Evolutionary conservation across 2,888 invertebrate species (phyloP).

Genomic region (Drosophila engyochracea): DNA sequence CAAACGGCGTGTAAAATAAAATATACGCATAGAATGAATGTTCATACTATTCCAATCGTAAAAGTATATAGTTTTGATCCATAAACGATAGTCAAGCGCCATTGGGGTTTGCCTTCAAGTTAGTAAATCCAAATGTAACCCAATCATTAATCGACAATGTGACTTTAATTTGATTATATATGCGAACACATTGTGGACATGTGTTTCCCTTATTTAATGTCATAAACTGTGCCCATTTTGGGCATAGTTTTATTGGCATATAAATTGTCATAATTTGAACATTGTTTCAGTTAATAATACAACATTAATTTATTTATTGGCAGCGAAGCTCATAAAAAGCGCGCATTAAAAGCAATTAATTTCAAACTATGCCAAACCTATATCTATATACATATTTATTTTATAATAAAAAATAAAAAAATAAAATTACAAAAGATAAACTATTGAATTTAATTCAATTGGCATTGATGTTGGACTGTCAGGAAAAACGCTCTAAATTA

Average conservation of each 20-base stretch:
- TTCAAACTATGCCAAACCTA: slow-evolving; percentile 33
- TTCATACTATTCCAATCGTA: neutral
- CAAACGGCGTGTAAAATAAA: slow-evolving; percentile 3
- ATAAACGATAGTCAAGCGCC: neutral
- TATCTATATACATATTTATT: neutral
- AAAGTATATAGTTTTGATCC: neutral
- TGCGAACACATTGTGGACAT: slow-evolving; percentile 40
- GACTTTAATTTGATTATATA: slow-evolving; percentile 42
- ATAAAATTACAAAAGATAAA: neutral
- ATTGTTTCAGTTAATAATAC: slow-evolving; percentile 72
- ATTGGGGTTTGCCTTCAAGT: neutral
- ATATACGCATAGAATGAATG: neutral
- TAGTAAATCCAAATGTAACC: slow-evolving; percentile 1
- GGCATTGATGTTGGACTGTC: slow-evolving; percentile 18
- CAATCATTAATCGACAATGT: slow-evolving; percentile 21
- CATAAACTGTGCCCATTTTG: slow-evolving; percentile 31
- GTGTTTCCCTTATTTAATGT: slow-evolving; percentile 23
- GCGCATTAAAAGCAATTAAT: slow-evolving; percentile 61
- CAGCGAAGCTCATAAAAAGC: slow-evolving; percentile 29
- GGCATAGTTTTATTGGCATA: slow-evolving; percentile 41
- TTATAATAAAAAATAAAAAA: slow-evolving; percentile 20
- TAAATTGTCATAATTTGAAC: slow-evolving; percentile 62
- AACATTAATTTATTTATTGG: slow-evolving; percentile 66
- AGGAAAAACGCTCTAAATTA: slow-evolving; percentile 31
- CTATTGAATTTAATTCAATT: slow-evolving; percentile 60